A percentile compares a stretch with the other conserved stretches of the same genome.
Evolutionary conservation across 2,888 invertebrate species (phyloP).

Genomic region (Dinocampus coccinellae): DNA sequence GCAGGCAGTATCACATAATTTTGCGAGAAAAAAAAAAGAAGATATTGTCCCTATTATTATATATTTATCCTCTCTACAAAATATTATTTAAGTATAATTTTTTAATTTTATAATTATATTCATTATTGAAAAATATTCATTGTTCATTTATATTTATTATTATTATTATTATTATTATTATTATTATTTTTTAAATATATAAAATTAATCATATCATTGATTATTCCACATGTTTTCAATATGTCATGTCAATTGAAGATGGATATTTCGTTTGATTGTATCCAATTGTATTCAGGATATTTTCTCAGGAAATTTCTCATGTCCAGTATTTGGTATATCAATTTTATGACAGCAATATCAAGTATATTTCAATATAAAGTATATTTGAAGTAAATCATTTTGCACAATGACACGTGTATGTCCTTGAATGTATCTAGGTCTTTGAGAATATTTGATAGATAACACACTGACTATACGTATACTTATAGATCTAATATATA

Average conservation of each 20-base stretch:
- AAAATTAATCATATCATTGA: too few relatives aligned
- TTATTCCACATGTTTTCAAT: too few relatives aligned
- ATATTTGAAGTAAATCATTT: background rate
- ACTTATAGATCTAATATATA: constrained; percentile 6
- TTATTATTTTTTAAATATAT: too few relatives aligned
- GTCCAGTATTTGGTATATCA: background rate
- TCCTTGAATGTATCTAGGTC: constrained; percentile 12
- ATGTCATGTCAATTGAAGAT: too few relatives aligned
- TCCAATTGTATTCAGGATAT: too few relatives aligned
- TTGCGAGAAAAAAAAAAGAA: background rate
- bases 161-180: too few relatives aligned
- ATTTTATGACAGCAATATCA: background rate
- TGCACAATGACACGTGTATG: background rate
- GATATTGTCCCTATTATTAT: too few relatives aligned
- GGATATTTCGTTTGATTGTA: too few relatives aligned
- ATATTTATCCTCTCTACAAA: background rate
- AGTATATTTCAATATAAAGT: background rate
- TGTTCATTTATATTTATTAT: too few relatives aligned
- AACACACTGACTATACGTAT: background rate
- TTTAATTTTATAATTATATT: too few relatives aligned
- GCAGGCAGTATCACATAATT: constrained; percentile 43
- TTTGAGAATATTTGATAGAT: constrained; percentile 2
- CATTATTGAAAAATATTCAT: too few relatives aligned
- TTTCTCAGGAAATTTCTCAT: background rate
- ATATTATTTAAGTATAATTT: too few relatives aligned